Evolutionary conservation across 2,113 vertebrate genomes (phyloP).

Genomic region (Pelecanoides urinatrix): DNA sequence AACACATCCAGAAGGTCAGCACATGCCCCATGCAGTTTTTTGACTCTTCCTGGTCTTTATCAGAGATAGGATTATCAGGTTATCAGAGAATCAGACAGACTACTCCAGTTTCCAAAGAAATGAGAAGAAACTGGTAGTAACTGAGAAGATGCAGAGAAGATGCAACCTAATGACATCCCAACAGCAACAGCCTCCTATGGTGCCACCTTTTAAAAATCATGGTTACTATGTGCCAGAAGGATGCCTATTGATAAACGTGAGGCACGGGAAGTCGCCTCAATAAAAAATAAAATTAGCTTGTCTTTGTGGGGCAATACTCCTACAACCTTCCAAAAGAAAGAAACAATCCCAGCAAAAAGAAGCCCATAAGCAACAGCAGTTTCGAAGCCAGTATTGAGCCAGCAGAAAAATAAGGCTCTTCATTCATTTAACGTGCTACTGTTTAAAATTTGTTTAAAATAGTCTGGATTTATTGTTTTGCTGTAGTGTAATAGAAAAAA

Average conservation of each 20-base stretch:
- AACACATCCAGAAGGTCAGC: not conserved
- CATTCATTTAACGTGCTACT: not conserved
- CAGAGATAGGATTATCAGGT: not conserved
- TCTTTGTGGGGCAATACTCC: not conserved
- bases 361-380: not conserved
- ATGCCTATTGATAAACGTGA: not conserved
- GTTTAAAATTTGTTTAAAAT: not conserved
- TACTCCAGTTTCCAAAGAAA: not conserved
- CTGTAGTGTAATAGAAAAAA: not conserved
- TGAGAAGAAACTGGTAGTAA: not conserved
- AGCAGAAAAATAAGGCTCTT: not conserved
- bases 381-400: not conserved
- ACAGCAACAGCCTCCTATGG: not conserved
- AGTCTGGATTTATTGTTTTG: not conserved
- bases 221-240: not conserved
- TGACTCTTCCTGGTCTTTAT: not conserved
- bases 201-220: not conserved
- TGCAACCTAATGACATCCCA: not conserved
- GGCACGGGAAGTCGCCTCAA: fast-evolving
- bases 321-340: not conserved
- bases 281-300: not conserved
- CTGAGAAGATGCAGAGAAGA: not conserved
- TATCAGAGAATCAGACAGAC: not conserved
- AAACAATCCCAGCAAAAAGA: not conserved
- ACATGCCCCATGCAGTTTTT: not conserved